Percentiles rank a stretch among this genome's conserved stretches.
phyloP scores from a whole-genome alignment of 2,113 vertebrate species.

The Peucedramus taeniatus region DNA sequence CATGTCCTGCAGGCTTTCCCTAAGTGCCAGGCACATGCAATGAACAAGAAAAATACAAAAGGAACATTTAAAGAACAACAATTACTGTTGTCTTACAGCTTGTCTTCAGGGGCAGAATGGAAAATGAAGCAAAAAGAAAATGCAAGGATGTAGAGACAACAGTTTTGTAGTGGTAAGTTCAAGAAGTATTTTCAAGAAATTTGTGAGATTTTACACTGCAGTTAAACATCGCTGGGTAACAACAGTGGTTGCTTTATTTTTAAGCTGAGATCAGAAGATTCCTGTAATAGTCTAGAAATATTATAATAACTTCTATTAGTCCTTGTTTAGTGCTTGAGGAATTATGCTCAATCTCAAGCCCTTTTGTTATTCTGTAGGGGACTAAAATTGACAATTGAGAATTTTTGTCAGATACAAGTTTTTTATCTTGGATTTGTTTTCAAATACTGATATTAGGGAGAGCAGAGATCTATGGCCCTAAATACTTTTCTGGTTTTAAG shows the following conservation, averaged over 20 bases:
- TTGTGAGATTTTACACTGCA: not conserved
- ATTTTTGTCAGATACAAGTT: not conserved
- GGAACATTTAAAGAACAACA: not conserved
- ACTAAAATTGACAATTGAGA: not conserved
- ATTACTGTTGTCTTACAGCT: not conserved
- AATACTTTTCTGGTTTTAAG: not conserved
- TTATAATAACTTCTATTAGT: not conserved
- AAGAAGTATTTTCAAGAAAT: not conserved
- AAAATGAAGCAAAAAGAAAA: not conserved
- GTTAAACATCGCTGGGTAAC: not conserved
- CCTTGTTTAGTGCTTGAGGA: not conserved
- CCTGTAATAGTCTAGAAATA: not conserved
- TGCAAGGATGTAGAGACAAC: not conserved
- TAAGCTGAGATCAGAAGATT: not conserved
- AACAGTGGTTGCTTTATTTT: not conserved
- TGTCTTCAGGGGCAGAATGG: not conserved
- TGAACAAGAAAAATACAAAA: not conserved
- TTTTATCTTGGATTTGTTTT: not conserved
- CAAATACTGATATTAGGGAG: not conserved
- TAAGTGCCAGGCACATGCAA: not conserved
- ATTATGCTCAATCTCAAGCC: not conserved
- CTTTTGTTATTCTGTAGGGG: not conserved
- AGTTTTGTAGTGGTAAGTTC: not conserved
- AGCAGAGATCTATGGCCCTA: not conserved
- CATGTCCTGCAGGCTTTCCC: not conserved